Evolutionary conservation across 2,113 vertebrate genomes (phyloP).

Genomic region (Nibea coibor): DNA sequence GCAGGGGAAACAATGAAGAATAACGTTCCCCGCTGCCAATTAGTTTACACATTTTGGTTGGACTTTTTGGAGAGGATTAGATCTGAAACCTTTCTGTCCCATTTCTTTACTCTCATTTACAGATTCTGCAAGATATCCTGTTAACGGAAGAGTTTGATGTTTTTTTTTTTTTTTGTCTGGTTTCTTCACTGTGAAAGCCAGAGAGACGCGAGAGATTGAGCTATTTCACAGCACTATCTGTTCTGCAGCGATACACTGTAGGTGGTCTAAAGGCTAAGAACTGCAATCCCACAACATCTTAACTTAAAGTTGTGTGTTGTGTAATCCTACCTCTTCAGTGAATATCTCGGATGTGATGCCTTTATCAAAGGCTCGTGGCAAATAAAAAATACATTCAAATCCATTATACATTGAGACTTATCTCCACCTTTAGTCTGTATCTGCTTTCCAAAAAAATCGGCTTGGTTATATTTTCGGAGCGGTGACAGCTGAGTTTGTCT

Average conservation of each 20-base stretch:
- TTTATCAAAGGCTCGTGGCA: slow-evolving; percentile 19
- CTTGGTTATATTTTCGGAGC: slow-evolving; percentile 42
- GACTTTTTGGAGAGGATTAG: background rate
- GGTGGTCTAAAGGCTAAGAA: slow-evolving; percentile 48
- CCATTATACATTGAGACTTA: slow-evolving; percentile 6
- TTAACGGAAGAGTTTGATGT: background rate
- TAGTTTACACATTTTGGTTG: background rate
- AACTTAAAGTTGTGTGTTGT: slow-evolving; percentile 35
- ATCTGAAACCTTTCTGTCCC: background rate
- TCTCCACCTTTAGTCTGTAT: slow-evolving; percentile 38
- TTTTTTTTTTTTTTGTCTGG: background rate
- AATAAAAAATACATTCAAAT: slow-evolving; percentile 21
- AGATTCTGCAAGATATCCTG: background rate
- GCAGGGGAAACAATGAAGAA: background rate
- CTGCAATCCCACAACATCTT: slow-evolving; percentile 30
- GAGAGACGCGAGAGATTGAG: background rate
- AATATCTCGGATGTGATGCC: slow-evolving; percentile 34
- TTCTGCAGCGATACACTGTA: slow-evolving; percentile 35
- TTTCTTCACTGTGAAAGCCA: background rate
- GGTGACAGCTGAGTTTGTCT: slow-evolving; percentile 36
- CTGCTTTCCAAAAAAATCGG: slow-evolving; percentile 13
- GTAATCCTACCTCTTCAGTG: slow-evolving; percentile 42
- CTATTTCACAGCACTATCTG: slow-evolving; percentile 10
- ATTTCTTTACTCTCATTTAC: background rate
- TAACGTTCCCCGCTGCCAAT: background rate